These are phyloP conservation scores for Struthidea cinerea DNA, from an alignment of 2,113 vertebrate species.

Conservation along the genomic window DNA sequence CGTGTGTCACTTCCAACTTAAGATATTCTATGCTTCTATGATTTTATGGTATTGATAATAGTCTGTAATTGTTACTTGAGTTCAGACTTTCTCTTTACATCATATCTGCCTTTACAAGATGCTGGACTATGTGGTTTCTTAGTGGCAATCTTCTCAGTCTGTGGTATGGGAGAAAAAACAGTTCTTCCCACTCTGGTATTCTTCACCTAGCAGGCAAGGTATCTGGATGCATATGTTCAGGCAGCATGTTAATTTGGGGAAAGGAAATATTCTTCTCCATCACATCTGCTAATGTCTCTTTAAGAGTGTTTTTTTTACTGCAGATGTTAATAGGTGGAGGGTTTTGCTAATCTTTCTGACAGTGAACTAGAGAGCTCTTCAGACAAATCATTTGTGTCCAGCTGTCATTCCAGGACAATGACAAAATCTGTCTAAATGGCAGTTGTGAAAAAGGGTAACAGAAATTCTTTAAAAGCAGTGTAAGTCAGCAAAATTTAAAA, in stretches of 20 bases:
- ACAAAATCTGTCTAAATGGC: not conserved
- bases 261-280: not conserved
- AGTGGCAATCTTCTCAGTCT: fast-evolving
- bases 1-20: not conserved
- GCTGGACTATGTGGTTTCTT: not conserved
- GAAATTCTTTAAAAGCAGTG: not conserved
- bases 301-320: not conserved
- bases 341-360: not conserved
- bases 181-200: not conserved
- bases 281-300: not conserved
- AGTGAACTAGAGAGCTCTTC: not conserved
- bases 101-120: not conserved
- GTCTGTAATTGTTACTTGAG: not conserved
- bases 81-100: not conserved
- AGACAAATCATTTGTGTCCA: not conserved
- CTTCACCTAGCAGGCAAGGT: not conserved
- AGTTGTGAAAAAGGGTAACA: not conserved
- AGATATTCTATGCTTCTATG: not conserved
- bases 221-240: not conserved
- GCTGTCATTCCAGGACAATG: not conserved
- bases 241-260: not conserved
- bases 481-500: not conserved
- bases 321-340: not conserved
- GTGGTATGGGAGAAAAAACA: not conserved
- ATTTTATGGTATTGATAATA: not conserved